Percentiles rank a stretch among this genome's conserved stretches.
Conservation (phyloP, 1,140 invertebrate species). For the Sycobia sp. region DNA sequence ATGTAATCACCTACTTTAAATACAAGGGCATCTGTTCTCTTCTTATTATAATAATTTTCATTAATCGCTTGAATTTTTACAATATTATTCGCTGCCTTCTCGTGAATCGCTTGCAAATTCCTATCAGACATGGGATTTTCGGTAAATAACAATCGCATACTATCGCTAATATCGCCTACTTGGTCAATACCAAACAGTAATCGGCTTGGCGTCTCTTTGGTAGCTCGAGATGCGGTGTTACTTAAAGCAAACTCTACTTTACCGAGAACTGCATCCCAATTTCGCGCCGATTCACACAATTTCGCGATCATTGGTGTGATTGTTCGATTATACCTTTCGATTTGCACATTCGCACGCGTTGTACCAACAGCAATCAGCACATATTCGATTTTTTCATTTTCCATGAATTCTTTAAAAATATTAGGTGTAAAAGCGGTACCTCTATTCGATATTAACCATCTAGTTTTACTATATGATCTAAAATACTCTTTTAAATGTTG, state of each 20-base stretch:
- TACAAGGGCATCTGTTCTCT: not conserved
- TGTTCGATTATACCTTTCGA: not conserved
- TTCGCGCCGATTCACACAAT: too few species aligned
- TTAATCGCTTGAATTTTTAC: not conserved
- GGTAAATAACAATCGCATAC: not conserved
- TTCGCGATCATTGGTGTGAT: constrained; percentile 2
- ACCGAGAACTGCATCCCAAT: too few species aligned
- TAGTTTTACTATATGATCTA: constrained; percentile 11
- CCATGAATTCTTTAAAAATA: constrained; percentile 14
- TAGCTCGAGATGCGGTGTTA: not conserved
- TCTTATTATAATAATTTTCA: not conserved
- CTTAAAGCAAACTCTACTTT: not conserved
- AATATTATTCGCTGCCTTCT: not conserved
- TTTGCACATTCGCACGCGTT: not conserved
- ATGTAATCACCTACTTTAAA: not conserved
- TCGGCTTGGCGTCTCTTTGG: too few species aligned
- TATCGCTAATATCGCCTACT: not conserved
- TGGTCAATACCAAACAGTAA: too few species aligned
- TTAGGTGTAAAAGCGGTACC: constrained; percentile 7
- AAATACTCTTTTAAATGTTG: constrained; percentile 23
- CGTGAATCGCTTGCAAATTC: not conserved
- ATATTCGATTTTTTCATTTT: constrained; percentile 4
- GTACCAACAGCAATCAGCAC: not conserved
- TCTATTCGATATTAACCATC: constrained; percentile 9
- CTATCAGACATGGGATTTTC: not conserved